Base-by-base conservation (phyloP, 2,113 vertebrate genomes). In the Hemicordylus capensis region DNA sequence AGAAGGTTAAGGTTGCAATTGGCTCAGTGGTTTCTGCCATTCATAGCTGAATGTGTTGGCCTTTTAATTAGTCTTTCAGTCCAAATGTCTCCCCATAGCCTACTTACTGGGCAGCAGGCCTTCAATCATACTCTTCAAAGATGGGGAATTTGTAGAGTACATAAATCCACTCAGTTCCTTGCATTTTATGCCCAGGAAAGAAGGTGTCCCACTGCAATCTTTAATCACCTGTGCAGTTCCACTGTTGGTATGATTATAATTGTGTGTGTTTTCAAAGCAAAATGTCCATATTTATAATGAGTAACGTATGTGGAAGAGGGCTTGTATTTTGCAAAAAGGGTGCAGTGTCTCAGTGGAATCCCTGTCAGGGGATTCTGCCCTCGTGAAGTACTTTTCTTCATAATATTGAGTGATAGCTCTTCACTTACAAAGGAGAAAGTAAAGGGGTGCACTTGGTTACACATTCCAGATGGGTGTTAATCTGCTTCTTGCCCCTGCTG, bases 51-150 rank as follows among this genome's bases (percentile, higher is more conserved):
- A 70, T 85, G 51, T 34, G 28, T 34, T 70, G 75, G 83, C 66
- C 54, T 78, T 85, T 70, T 85, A 85, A 85, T 85, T 78, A 78
- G 54, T 85, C 39, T 85, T 85, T 79, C 56, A 79, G 76, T 24
- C 72, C 66, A 37, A 77, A 85, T 79, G 61, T 67, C 42, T 79
- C 76, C 84, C 66, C 9, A 48, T 37, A 69, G 75, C 61, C 66
- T 85, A 70, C 42, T 85, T 72, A 59, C 31, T 77, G 28, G 26
- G 28, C 20, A 85, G 63, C 77, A 77, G 64, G 48, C 39, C 11
- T 39, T 85, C 75, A 46, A 70, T 85, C 83, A 85, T 59, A 78
- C 51, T 31, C 54, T 72, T 79, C 76, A 85, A 79, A 78, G 39
- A 61, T 12, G 61, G 42, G 61, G 11, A 54, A 76, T 56, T 76